Evolutionary conservation across 2,797 vertebrate species (phyloP), one percentile per base, ranked within the genome.

Genomic region (Passerculus sandwichensis): DNA sequence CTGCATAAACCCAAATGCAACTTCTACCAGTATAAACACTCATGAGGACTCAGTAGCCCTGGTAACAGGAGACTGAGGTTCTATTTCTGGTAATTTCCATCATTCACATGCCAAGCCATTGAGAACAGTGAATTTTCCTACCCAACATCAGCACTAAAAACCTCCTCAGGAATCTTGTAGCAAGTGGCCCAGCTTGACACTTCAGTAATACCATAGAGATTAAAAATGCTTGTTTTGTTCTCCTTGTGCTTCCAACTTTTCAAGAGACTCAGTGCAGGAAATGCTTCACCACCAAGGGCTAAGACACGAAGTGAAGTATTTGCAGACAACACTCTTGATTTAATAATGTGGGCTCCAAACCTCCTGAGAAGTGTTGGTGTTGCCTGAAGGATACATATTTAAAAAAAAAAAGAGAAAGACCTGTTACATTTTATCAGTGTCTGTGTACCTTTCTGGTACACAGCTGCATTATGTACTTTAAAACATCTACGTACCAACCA

Each of bases 151-250:
- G 85, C 72, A 66, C 83, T 82, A 81, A 98, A 96, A 95, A 93
- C 88, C 60, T 97, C 96, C 84, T 98, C 98, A 53, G 99, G 98
- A 91, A 99, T 96, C 95, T 89, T 96, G 95, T 98, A 98, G 78
- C 96, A 98, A 80, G 97, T 98, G 32, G 99, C 99, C 99, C 99
- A 99, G 96, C 99, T 99, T 88, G 99, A 99, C 65, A 99, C 99
- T 91, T 99, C 99, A 5, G 99, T 99, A 84, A 99, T 98, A 50
- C 99, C 99, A 42, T 99, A 99, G 65, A 99, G 95, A 97, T 99
- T 99, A 97, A 98, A 99, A 92, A 99, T 96, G 12, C 89, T 92
- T 13, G 99, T 99, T 96, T 94, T 97, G 95, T 99, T 99, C 76
- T 98, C 98, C 81, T 98, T 32, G 64, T 97, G 98, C 89, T 97